A percentile compares a stretch with the other conserved stretches of the same genome.
Conservation (phyloP, 2,888 invertebrate species). For the Taenaris catops region DNA sequence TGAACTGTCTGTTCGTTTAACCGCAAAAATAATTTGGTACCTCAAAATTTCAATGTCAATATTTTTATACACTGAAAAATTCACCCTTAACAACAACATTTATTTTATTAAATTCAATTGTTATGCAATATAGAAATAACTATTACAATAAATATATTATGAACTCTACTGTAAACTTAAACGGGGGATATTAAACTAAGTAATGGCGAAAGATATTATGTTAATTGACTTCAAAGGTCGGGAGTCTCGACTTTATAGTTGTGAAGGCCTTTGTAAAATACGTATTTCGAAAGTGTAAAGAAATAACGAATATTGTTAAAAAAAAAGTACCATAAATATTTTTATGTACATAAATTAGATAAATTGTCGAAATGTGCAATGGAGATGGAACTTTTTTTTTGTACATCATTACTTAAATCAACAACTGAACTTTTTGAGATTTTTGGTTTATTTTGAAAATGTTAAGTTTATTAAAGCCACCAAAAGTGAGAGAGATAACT, state of each 20-base stretch:
- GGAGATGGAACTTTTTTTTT: too few species aligned
- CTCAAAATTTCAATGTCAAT: not conserved
- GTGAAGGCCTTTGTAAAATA: constrained; percentile 25
- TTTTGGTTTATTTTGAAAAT: too few species aligned
- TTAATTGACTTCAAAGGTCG: constrained; percentile 19
- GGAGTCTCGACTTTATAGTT: constrained; percentile 15
- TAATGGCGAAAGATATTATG: constrained; percentile 6
- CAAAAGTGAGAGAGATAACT: too few species aligned
- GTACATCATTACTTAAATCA: too few species aligned
- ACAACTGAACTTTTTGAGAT: too few species aligned
- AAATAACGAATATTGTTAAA: constrained; percentile 21
- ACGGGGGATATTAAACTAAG: constrained; percentile 3
- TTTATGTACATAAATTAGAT: constrained; percentile 25
- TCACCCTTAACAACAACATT: not conserved
- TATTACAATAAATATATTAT: constrained; percentile 15
- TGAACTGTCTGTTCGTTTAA: too few species aligned
- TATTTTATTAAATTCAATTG: not conserved
- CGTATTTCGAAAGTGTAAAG: constrained; percentile 24
- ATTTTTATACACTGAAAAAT: not conserved
- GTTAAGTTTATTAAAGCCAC: too few species aligned
- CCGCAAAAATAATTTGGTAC: too few species aligned
- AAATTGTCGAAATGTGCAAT: constrained; percentile 28
- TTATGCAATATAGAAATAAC: not conserved
- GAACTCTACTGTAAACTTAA: constrained; percentile 12
- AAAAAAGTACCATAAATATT: constrained; percentile 21